Percentiles rank a stretch among this genome's conserved stretches.
Evolutionary conservation across 2,113 vertebrate genomes (phyloP).

Genomic region (Cyrtonyx montezumae): DNA sequence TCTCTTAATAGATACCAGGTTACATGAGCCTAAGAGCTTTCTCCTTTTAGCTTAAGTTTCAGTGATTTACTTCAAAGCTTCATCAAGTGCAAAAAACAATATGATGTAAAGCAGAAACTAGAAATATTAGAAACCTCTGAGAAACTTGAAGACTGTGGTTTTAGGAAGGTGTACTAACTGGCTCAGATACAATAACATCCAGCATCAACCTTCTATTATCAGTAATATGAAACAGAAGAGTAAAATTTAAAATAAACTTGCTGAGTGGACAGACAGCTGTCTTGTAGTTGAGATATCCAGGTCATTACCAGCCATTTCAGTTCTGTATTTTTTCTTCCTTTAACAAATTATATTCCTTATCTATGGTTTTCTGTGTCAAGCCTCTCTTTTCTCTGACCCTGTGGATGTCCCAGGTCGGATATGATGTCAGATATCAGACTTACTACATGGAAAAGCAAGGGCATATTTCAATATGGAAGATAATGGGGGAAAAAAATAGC

Average conservation of each 20-base stretch:
- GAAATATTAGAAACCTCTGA: neutral
- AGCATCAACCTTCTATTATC: neutral
- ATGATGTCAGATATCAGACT: neutral
- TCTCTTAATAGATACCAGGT: neutral
- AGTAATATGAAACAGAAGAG: neutral
- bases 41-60: neutral
- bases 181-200: neutral
- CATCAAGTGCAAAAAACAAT: neutral
- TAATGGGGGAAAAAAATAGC: neutral
- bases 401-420: neutral
- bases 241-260: neutral
- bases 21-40: neutral
- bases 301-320: neutral
- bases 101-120: neutral
- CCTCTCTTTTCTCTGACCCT: neutral
- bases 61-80: neutral
- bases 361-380: neutral
- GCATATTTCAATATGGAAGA: neutral
- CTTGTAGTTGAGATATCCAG: neutral
- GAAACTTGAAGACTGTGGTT: neutral
- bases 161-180: neutral
- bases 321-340: neutral
- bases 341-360: neutral
- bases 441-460: neutral
- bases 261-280: neutral